Conservation (phyloP, 2,113 vertebrate genomes). For the Alosa alosa region DNA sequence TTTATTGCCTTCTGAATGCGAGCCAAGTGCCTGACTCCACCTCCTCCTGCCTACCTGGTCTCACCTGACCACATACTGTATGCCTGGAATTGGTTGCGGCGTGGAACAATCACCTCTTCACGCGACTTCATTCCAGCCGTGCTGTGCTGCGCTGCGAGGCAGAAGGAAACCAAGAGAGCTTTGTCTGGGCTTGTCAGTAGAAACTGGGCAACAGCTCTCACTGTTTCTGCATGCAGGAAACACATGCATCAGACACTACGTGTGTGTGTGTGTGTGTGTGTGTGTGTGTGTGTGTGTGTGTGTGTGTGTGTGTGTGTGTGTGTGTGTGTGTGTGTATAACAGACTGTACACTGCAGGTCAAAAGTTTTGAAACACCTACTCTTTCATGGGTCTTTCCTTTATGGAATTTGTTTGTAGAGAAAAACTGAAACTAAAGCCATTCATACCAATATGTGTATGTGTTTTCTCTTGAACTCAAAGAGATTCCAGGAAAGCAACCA, state of each 20-base stretch:
- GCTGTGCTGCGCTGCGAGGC: background rate
- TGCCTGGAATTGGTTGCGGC: background rate
- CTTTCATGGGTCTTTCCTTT: too few species aligned
- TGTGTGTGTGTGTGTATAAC: background rate
- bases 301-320: background rate
- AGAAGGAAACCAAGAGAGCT: background rate
- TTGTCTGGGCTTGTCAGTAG: background rate
- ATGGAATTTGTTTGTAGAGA: too few species aligned
- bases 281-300: background rate
- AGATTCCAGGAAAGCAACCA: too few species aligned
- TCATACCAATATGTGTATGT: too few species aligned
- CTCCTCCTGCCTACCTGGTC: background rate
- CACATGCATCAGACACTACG: background rate
- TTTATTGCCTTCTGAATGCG: background rate
- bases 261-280: background rate
- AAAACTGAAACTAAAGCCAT: too few species aligned
- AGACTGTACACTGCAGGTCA: too few species aligned
- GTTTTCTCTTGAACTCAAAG: too few species aligned
- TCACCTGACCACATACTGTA: background rate
- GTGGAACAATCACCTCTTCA: background rate
- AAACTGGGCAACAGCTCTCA: background rate
- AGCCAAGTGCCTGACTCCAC: background rate
- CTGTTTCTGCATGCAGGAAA: background rate
- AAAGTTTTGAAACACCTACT: too few species aligned
- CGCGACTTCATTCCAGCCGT: background rate